Conservation (phyloP, 2,113 vertebrate genomes). For the Phaetusa simplex region DNA sequence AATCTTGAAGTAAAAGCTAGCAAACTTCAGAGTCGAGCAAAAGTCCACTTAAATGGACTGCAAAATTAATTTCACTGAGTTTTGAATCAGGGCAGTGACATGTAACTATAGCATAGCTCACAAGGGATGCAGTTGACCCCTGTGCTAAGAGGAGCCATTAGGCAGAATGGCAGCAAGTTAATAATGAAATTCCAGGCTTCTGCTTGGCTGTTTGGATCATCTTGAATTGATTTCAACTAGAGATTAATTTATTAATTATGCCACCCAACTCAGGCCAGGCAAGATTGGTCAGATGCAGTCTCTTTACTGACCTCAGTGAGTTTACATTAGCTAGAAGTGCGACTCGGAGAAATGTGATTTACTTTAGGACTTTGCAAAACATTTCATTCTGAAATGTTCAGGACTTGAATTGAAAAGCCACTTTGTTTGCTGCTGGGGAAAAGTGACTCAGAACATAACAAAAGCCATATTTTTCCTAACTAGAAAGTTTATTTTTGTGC, state of each 20-base stretch:
- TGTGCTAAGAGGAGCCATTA: background rate
- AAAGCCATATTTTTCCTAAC: slow-evolving; percentile 58
- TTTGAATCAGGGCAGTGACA: background rate
- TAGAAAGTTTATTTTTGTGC: slow-evolving; percentile 62
- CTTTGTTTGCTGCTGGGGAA: slow-evolving; percentile 49
- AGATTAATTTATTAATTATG: background rate
- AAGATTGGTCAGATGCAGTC: background rate
- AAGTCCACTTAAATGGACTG: background rate
- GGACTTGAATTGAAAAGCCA: slow-evolving; percentile 44
- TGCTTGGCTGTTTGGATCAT: background rate
- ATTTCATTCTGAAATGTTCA: slow-evolving; percentile 27
- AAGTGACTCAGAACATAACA: slow-evolving; percentile 66
- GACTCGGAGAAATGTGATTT: background rate
- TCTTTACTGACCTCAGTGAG: background rate
- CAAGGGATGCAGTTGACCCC: background rate
- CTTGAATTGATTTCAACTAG: background rate
- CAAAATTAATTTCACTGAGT: background rate
- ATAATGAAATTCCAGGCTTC: background rate
- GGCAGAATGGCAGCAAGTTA: background rate
- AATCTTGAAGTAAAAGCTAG: background rate
- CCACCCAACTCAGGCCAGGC: background rate
- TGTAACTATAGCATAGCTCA: background rate
- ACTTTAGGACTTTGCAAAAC: slow-evolving; percentile 23
- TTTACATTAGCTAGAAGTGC: background rate
- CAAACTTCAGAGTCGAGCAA: background rate